Evolutionary conservation across 2,888 invertebrate genomes (phyloP), one percentile per base, ranked within the genome.

Genomic region (Eubasilissa splendida): DNA sequence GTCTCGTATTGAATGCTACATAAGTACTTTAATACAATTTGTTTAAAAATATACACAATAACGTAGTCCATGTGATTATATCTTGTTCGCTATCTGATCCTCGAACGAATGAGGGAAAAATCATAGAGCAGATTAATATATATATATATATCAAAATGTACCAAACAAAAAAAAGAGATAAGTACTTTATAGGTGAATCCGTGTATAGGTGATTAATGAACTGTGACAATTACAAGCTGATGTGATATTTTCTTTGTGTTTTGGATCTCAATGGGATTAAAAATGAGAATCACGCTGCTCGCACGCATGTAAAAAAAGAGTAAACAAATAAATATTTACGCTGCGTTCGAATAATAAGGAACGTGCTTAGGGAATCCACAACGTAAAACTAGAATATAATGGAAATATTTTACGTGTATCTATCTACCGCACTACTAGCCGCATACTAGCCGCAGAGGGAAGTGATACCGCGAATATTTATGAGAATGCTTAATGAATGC

Each of bases 91-190:
- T 4, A 42, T 42, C 42, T 42, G 42, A 42, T 42, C 42, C 42
- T 42, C 4, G 42, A 58, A 8, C 58, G 50, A 52, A 68, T 68
- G 68, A 10, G 10, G 10, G 8, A n/a, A 50, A n/a, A 14, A 33
- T 50, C 50, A 50, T 52, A 68, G 68, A 50, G 68, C 68, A 12
- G 52, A 9, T 68, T 52, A n/a, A 68, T 68, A 50, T 68, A 52
- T 50, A 63, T 63, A 11, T 22, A 22, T 63, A 63, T 63, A 42
- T 7, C 42, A 42, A 42, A 42, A 42, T 63, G 10, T 22, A 0
- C 33, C 7, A 10, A 22, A 10, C 63, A 63, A 63, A 63, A 60
- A 60, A 63, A 42, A 7, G 1, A 42, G 42, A 42, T 42, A 58
- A 10, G 58, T 58, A 58, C n/a, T 58, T n/a, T 8, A 10, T 8